These are phyloP conservation scores for Mesocentrotus franciscanus DNA, from an alignment of 53 echinoderm and acorn worm species.

Conservation along the genomic window DNA sequence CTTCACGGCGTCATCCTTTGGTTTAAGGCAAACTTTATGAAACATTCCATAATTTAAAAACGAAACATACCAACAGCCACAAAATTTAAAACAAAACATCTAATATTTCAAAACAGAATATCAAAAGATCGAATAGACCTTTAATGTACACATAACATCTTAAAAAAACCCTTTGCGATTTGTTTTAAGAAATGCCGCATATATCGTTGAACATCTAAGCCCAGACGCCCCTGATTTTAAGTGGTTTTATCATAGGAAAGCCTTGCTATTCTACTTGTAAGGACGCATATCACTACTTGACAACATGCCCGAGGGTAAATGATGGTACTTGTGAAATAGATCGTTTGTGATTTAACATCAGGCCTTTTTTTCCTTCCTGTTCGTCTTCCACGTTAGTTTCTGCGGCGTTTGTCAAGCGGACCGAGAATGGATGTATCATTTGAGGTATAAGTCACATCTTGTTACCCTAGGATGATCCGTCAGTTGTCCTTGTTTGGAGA, in stretches of 20 bases:
- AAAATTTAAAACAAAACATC: too few species aligned
- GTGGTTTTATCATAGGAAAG: neutral
- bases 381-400: neutral
- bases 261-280: neutral
- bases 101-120: too few species aligned
- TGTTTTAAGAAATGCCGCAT: neutral
- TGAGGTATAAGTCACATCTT: neutral
- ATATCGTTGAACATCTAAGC: neutral
- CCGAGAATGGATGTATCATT: constrained; percentile 17
- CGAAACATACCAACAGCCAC: too few species aligned
- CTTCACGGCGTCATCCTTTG: too few species aligned
- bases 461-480: neutral
- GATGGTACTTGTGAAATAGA: constrained; percentile 40
- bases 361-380: too few species aligned
- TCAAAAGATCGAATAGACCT: too few species aligned
- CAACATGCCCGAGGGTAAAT: neutral
- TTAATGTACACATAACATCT: neutral
- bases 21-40: too few species aligned
- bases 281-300: neutral
- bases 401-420: neutral
- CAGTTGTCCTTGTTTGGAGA: neutral
- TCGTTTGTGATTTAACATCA: constrained; percentile 32
- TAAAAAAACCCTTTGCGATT: too few species aligned
- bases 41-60: too few species aligned
- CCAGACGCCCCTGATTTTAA: neutral